Evolutionary conservation across 2,113 vertebrate genomes (phyloP).

Genomic region (Gambusia affinis): DNA sequence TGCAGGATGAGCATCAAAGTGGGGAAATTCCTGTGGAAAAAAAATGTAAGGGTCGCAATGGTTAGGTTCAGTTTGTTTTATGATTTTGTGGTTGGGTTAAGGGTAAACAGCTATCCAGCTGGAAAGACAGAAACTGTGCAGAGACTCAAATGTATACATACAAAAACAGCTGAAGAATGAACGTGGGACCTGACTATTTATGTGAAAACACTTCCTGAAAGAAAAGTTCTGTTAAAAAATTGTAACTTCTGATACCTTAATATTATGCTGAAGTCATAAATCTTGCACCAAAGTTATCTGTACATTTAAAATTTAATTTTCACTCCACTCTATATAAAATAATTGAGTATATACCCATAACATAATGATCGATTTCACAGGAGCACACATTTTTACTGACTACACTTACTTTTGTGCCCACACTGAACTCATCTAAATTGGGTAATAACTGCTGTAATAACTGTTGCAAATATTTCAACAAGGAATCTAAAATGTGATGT

Average conservation of each 20-base stretch:
- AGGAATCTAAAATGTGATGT: too few species aligned
- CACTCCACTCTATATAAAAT: too few species aligned
- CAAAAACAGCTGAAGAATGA: neutral
- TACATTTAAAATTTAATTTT: neutral
- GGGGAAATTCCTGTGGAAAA: conserved; percentile 55
- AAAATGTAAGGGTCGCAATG: conserved; percentile 57
- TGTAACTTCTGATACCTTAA: too few species aligned
- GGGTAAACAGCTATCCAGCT: conserved; percentile 42
- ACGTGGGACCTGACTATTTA: too few species aligned
- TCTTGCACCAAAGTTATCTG: neutral
- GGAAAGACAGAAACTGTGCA: conserved; percentile 39
- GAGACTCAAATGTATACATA: neutral
- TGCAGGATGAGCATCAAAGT: conserved; percentile 55
- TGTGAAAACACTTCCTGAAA: neutral
- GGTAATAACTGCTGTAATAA: too few species aligned
- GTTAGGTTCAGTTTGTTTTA: conserved; percentile 73
- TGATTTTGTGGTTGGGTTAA: conserved; percentile 66
- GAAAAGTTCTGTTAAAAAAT: too few species aligned
- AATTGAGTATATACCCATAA: too few species aligned
- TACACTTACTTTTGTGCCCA: neutral
- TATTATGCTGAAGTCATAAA: too few species aligned
- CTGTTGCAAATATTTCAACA: too few species aligned
- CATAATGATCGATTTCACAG: neutral
- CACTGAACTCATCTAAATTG: neutral
- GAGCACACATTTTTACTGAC: neutral